Evolutionary conservation across 2,888 invertebrate species (phyloP).

Genomic region (Cheilosia scutellata): DNA sequence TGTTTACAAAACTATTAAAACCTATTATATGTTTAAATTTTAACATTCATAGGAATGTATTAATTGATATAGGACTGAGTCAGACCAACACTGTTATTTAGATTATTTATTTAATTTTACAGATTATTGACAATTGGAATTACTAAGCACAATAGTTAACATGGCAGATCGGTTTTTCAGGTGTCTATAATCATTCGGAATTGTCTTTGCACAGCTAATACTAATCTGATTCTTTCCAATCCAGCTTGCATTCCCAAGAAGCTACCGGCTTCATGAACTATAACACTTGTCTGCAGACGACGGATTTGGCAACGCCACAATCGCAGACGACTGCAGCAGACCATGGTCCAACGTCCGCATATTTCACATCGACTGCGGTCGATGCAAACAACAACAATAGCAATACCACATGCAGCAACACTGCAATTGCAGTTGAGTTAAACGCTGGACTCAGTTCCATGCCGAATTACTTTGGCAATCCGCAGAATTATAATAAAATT

Average conservation of each 20-base stretch:
- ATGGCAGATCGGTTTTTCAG: slow-evolving; percentile 72
- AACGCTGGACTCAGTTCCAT: slow-evolving; percentile 48
- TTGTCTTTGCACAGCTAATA: neutral
- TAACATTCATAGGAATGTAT: neutral
- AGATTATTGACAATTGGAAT: slow-evolving; percentile 64
- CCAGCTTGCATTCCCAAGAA: slow-evolving; percentile 57
- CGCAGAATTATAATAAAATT: slow-evolving; percentile 57
- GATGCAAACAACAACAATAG: slow-evolving; percentile 55
- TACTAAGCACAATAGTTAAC: slow-evolving; percentile 35
- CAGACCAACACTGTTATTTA: neutral
- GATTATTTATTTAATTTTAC: slow-evolving; percentile 25
- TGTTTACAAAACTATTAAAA: neutral
- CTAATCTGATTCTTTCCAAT: neutral
- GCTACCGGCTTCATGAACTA: slow-evolving; percentile 56
- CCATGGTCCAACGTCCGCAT: slow-evolving; percentile 36
- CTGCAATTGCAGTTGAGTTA: slow-evolving; percentile 26
- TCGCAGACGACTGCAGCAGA: slow-evolving; percentile 32
- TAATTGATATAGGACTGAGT: neutral
- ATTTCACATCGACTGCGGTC: slow-evolving; percentile 39
- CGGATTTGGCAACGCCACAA: slow-evolving; percentile 48
- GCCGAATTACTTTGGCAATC: slow-evolving; percentile 56
- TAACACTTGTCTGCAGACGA: slow-evolving; percentile 48
- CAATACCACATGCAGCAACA: slow-evolving; percentile 35
- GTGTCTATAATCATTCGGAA: slow-evolving; percentile 11
- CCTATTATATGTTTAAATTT: neutral